Conservation (phyloP, 2,888 invertebrate genomes). For the Salticus scenicus region DNA sequence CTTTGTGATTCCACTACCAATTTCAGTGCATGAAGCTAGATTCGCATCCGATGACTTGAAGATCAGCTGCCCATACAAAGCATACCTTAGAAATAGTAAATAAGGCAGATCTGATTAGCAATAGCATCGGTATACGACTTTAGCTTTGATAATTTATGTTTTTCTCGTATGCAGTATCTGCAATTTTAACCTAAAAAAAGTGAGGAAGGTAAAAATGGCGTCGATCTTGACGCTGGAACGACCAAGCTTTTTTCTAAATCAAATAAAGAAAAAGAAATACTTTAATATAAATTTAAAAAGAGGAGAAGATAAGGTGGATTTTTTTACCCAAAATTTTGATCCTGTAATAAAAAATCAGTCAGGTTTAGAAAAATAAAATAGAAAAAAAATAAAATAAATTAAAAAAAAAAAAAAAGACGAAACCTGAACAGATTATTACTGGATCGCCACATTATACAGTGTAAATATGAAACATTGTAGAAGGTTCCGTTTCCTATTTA, state of each 20-base stretch:
- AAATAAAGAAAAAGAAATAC: neutral
- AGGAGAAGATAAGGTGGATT: neutral
- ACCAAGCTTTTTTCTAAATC: conserved; percentile 10
- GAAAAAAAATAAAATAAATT: too few relatives aligned
- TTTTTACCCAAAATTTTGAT: neutral
- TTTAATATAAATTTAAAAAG: neutral
- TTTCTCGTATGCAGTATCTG: conserved; percentile 70
- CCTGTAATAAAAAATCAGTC: neutral
- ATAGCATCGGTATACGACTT: conserved; percentile 23
- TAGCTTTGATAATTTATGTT: conserved; percentile 54
- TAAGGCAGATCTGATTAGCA: neutral
- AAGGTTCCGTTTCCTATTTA: conserved; percentile 41
- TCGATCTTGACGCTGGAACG: neutral
- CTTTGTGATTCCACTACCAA: neutral
- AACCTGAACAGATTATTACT: neutral
- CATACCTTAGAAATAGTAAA: neutral
- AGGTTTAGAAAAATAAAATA: neutral
- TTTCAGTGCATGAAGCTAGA: conserved; percentile 13
- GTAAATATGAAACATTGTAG: conserved; percentile 38
- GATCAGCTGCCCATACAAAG: neutral
- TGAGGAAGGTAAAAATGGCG: neutral
- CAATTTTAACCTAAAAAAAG: conserved; percentile 41
- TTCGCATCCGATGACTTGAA: neutral
- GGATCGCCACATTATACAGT: conserved; percentile 20
- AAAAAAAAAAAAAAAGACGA: too few relatives aligned